Evolutionary conservation across 2,113 vertebrate genomes (phyloP), one percentile per base, ranked within the genome.

Genomic region (Melanerpes aurifrons): DNA sequence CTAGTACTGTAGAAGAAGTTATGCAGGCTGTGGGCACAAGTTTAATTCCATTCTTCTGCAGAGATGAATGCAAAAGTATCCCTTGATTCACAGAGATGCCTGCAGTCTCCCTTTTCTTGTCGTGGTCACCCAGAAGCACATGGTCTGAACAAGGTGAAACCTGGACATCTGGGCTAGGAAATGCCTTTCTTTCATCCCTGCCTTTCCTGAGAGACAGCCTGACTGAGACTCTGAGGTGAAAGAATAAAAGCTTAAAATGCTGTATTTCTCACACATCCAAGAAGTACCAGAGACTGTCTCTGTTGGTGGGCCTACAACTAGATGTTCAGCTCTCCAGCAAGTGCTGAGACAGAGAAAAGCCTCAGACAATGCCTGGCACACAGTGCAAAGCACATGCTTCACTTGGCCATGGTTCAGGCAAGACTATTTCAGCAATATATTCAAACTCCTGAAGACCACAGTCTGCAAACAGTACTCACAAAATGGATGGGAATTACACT

Each of bases 351-450:
- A 91, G 35, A 79, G 56, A 2, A 1, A 62, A 58, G 25, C 47
- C 68, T 50, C 59, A 31, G 40, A 84, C 69, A 92, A 66, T 62
- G 68, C 1, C 2, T 81, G 64, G 75, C 73, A 92, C 15, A 16
- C 24, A 48, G 35, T 12, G 3, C 50, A 83, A 22, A 82, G 35
- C 61, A 81, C 31, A 64, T 25, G 18, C 56, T 83, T 79, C 31
- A 32, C 32, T 77, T 54, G 43, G 62, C 17, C 75, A 57, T 4
- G 29, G 54, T 24, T 77, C n/a, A 88, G 58, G 58, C 0, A 7
- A 74, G 81, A 77, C 32, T 24, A 43, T 66, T 87, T 68, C 63
- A 78, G 61, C 37, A 56, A 28, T 63, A 76, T 81, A 95, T 54
- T 82, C 37, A 66, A 58, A 68, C 29, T 80, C 63, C 70, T 74